These are phyloP conservation scores for Acipenser oxyrinchus DNA, from an alignment of 2,797 vertebrate species.

Conservation along the genomic window DNA sequence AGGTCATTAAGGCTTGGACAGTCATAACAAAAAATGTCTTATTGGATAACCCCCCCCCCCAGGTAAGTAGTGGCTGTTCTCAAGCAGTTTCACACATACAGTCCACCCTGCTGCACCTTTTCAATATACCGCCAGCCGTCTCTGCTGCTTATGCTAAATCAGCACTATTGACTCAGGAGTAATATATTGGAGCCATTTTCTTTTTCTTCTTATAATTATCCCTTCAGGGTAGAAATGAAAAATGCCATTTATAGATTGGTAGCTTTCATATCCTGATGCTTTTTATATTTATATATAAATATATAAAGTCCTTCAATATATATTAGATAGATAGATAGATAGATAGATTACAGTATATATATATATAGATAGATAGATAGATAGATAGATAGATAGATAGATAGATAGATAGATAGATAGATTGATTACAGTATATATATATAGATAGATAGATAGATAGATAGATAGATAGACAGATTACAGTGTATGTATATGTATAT, in stretches of 20 bases:
- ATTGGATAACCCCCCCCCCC: conserved; percentile 51
- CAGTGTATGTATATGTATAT: too few relatives aligned
- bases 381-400: too few relatives aligned
- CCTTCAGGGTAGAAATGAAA: background rate
- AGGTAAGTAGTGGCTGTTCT: conserved; percentile 85
- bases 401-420: too few relatives aligned
- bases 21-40: conserved; percentile 42
- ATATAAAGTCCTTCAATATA: too few relatives aligned
- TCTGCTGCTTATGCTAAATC: background rate
- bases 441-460: too few relatives aligned
- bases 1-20: conserved; percentile 64
- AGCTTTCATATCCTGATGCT: too few relatives aligned
- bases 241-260: background rate
- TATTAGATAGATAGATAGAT: too few relatives aligned
- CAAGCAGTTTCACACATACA: conserved; percentile 58
- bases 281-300: too few relatives aligned
- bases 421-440: too few relatives aligned
- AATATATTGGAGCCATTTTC: background rate
- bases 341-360: too few relatives aligned
- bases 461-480: too few relatives aligned
- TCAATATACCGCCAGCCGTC: conserved; percentile 6
- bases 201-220: background rate
- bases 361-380: too few relatives aligned
- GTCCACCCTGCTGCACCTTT: conserved; percentile 64
- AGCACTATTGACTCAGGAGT: background rate